phyloP scores from a whole-genome alignment of 2,888 invertebrate species.

The Malacosoma neustria region DNA sequence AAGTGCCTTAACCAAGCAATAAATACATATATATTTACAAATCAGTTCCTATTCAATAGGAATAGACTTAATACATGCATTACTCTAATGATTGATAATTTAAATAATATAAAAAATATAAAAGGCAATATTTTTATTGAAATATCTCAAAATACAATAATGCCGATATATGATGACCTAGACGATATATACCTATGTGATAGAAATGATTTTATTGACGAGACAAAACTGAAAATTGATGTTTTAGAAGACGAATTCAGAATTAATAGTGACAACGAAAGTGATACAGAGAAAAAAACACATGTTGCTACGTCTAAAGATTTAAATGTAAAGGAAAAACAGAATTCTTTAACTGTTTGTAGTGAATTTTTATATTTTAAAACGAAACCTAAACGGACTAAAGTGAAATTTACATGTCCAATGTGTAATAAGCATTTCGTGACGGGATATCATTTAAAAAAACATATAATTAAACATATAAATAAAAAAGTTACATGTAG shows the following conservation, averaged over 20 bases:
- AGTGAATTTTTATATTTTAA: slow-evolving; percentile 55
- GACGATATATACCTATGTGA: slow-evolving; percentile 20
- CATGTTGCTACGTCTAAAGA: too few relatives aligned
- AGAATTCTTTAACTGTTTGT: slow-evolving; percentile 23
- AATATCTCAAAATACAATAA: slow-evolving; percentile 38
- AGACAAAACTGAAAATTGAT: slow-evolving; percentile 36
- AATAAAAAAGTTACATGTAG: slow-evolving; percentile 30
- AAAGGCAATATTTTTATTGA: slow-evolving; percentile 45
- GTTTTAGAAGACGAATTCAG: slow-evolving; percentile 62
- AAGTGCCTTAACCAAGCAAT: slow-evolving; percentile 49
- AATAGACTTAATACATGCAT: slow-evolving; percentile 44
- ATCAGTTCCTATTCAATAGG: slow-evolving; percentile 36
- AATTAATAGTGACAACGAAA: slow-evolving; percentile 35
- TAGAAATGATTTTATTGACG: slow-evolving; percentile 27
- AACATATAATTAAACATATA: slow-evolving; percentile 44
- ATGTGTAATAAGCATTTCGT: slow-evolving; percentile 51
- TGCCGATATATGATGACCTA: slow-evolving; percentile 27
- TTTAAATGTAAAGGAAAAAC: too few relatives aligned
- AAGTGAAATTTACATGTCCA: slow-evolving; percentile 39
- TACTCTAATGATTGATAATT: slow-evolving; percentile 34
- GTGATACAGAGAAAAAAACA: too few relatives aligned
- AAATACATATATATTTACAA: slow-evolving; percentile 44
- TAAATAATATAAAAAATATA: slow-evolving; percentile 24
- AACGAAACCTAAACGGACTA: slow-evolving; percentile 25
- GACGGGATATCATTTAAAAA: slow-evolving; percentile 51